A percentile compares a stretch with the other conserved stretches of the same genome.
These are phyloP conservation scores for Ormyrus pomaceus DNA, from an alignment of 2,888 invertebrate species.

Conservation along the genomic window DNA sequence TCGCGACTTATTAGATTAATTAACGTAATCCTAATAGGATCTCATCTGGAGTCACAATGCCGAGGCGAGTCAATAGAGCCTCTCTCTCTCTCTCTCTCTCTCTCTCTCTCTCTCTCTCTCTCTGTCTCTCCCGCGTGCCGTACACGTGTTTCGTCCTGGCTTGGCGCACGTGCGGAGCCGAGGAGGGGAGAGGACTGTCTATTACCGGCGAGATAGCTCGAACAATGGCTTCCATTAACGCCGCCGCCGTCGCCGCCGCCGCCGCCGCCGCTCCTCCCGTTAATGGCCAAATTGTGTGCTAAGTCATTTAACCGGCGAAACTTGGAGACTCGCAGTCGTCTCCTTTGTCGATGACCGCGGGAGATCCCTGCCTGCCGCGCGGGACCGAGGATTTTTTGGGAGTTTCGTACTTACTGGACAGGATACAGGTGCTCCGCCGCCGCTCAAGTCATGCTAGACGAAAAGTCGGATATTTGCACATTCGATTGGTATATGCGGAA, in stretches of 20 bases:
- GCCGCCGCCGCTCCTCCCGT: constrained; percentile 65
- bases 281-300: constrained; percentile 72
- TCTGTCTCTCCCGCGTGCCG: background rate
- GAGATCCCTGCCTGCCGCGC: background rate
- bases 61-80: constrained; percentile 52
- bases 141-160: background rate
- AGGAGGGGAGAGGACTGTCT: constrained; percentile 56
- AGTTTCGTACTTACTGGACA: no score
- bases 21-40: constrained; percentile 73
- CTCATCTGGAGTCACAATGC: constrained; percentile 72
- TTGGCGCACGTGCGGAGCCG: background rate
- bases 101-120: constrained; percentile 1
- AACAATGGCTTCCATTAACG: constrained; percentile 74
- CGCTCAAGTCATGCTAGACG: background rate
- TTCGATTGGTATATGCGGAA: background rate
- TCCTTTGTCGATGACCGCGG: background rate
- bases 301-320: constrained; percentile 71
- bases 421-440: background rate
- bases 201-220: constrained; percentile 71
- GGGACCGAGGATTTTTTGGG: background rate
- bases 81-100: constrained; percentile 41
- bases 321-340: constrained; percentile 58
- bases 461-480: background rate
- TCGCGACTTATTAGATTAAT: constrained; percentile 69
- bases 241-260: constrained; percentile 62